These are phyloP conservation scores for Ophion obscuratus DNA, from an alignment of 2,888 invertebrate species.

Conservation along the genomic window DNA sequence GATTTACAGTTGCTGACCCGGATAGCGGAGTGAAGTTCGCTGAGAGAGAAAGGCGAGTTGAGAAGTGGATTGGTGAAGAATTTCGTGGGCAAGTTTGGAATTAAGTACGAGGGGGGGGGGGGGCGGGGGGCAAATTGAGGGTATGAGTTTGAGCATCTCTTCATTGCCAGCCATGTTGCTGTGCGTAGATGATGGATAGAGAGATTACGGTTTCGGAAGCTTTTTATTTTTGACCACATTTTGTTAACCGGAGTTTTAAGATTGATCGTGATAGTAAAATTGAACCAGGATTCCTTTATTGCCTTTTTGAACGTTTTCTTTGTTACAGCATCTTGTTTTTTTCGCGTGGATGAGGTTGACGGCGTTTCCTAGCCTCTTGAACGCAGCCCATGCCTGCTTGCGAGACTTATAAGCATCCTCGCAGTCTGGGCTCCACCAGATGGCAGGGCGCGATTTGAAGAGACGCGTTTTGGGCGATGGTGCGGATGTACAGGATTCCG, in stretches of 20 bases:
- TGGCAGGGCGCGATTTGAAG: slow-evolving; percentile 20
- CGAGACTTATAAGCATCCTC: neutral
- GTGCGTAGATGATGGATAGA: neutral
- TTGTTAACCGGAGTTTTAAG: neutral
- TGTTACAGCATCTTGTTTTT: slow-evolving; percentile 26
- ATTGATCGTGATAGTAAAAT: too few relatives aligned
- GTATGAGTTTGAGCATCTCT: slow-evolving; percentile 9
- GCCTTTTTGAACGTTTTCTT: slow-evolving; percentile 14
- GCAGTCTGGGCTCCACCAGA: slow-evolving; percentile 28
- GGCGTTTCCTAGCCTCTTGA: neutral
- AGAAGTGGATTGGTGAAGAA: slow-evolving; percentile 4
- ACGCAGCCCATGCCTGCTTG: slow-evolving; percentile 4
- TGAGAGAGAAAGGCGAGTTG: neutral
- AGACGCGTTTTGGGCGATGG: slow-evolving; percentile 11
- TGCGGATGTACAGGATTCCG: neutral
- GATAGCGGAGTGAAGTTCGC: slow-evolving; percentile 18
- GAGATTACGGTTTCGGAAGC: slow-evolving; percentile 18
- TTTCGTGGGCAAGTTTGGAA: slow-evolving; percentile 22
- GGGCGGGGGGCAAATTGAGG: slow-evolving; percentile 8
- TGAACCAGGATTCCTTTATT: neutral
- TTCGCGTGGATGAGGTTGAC: slow-evolving; percentile 10
- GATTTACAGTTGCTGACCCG: slow-evolving; percentile 7
- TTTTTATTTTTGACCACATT: neutral
- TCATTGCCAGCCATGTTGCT: neutral
- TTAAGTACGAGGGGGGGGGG: slow-evolving; percentile 6